Evolutionary conservation across 53 echinoderm and acorn worm species (phyloP).

Genomic region (Glandiceps talaboti): DNA sequence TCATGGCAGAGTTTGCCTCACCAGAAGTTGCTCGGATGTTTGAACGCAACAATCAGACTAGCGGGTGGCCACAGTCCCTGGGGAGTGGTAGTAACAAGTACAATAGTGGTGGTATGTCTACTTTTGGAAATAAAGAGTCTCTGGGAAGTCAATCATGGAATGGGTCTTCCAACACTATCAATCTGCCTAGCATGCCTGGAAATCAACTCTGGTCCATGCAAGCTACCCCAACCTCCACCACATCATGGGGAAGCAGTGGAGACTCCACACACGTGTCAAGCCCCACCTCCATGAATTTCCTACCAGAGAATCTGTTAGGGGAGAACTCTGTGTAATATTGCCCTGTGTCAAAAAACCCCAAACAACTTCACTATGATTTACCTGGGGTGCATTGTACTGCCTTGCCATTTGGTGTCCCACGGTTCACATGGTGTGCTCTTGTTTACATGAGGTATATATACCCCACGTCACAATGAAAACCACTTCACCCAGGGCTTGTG

Average conservation of each 20-base stretch:
- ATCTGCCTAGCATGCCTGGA: slow-evolving; percentile 41
- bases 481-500: neutral
- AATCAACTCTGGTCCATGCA: slow-evolving; percentile 20
- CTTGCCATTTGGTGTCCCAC: neutral
- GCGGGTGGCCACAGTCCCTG: neutral
- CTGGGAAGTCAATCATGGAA: slow-evolving; percentile 12
- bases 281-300: slow-evolving; percentile 47
- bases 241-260: slow-evolving; percentile 25
- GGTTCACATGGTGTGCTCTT: neutral
- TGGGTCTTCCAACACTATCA: slow-evolving; percentile 22
- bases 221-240: neutral
- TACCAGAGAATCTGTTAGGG: slow-evolving; percentile 53
- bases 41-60: slow-evolving; percentile 13
- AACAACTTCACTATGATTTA: neutral
- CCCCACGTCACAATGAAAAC: neutral
- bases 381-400: neutral
- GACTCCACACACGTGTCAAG: slow-evolving; percentile 9
- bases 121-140: slow-evolving; percentile 18
- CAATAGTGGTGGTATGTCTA: slow-evolving; percentile 22
- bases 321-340: slow-evolving; percentile 41
- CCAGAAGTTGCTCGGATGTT: slow-evolving; percentile 53
- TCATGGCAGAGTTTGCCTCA: slow-evolving; percentile 44
- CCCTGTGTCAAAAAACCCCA: neutral
- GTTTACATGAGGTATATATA: neutral
- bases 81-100: slow-evolving; percentile 50